phyloP scores from a whole-genome alignment of 2,113 vertebrate species.

The Pitta sordida region DNA sequence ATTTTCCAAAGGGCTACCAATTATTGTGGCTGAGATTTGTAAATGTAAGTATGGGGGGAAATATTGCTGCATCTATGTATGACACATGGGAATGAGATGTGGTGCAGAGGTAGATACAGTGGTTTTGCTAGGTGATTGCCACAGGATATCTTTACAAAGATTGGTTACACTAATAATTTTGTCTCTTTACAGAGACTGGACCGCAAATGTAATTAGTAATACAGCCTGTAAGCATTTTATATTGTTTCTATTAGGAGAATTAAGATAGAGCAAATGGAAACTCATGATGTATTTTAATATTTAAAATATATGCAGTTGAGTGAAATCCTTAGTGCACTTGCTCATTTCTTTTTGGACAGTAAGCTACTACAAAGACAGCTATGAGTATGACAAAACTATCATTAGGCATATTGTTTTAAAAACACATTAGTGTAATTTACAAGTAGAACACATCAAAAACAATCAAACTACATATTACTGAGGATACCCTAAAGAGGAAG shows the following conservation, averaged over 20 bases:
- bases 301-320: background rate
- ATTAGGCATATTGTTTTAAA: background rate
- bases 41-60: background rate
- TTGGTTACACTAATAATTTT: background rate
- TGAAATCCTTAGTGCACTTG: background rate
- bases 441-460: background rate
- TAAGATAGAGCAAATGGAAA: background rate
- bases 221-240: background rate
- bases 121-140: background rate
- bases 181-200: background rate
- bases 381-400: background rate
- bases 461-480: background rate
- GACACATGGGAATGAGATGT: background rate
- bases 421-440: background rate
- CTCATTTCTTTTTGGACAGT: background rate
- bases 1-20: background rate
- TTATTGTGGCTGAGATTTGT: background rate
- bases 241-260: background rate
- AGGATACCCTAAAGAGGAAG: background rate
- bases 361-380: background rate
- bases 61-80: background rate
- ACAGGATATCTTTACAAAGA: background rate
- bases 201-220: background rate
- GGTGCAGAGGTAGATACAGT: background rate
- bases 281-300: background rate